Evolutionary conservation across 2,888 invertebrate species (phyloP), one percentile per base, ranked within the genome.

Genomic region (Griposia aprilina): DNA sequence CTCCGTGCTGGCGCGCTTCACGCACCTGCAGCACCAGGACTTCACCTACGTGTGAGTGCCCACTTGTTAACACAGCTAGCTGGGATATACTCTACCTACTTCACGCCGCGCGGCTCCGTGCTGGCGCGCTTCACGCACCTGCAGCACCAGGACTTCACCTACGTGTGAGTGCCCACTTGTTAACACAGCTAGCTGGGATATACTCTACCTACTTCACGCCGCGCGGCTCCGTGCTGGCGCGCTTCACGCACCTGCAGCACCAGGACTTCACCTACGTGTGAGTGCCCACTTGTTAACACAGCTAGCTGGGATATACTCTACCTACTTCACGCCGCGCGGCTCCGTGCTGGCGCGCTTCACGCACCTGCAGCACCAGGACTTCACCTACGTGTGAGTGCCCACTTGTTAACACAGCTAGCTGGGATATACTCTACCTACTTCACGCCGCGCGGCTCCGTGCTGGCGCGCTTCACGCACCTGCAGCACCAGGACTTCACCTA

Each of bases 301-400:
- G n/a, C 30, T 36, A 36, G 30, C 30, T 36, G 30, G 30, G 3
- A 36, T 36, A 3, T 36, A 3, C 30, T 36, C 30, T 36, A 36
- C 2, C 30, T 36, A 99, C 95, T 99, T 99, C 94, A 97, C 97
- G 15, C 98, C 98, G 0, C 97, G 98, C 0, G 98, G 98, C 68
- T 94, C 97, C 65, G 97, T 98, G 57, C 97, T 98, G 68, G 98
- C 98, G 0, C 93, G 97, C 66, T 97, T 98, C 94, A 98, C 97
- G 6, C 98, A 98, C 91, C 94, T 98, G 85, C 97, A 98, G 93
- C 98, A 98, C 10, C 45, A 45, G 45, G 45, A 45, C 41, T 41
- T 41, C 41, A 36, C 30, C 30, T 36, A 36, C 3, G 41, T 41
- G 41, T 41, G 41, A 41, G 41, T 41, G 30, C n/a, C n/a, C n/a